Percentiles rank a stretch among this genome's conserved stretches.
phyloP scores from a whole-genome alignment of 2,113 vertebrate species.

The Urocitellus parryii region DNA sequence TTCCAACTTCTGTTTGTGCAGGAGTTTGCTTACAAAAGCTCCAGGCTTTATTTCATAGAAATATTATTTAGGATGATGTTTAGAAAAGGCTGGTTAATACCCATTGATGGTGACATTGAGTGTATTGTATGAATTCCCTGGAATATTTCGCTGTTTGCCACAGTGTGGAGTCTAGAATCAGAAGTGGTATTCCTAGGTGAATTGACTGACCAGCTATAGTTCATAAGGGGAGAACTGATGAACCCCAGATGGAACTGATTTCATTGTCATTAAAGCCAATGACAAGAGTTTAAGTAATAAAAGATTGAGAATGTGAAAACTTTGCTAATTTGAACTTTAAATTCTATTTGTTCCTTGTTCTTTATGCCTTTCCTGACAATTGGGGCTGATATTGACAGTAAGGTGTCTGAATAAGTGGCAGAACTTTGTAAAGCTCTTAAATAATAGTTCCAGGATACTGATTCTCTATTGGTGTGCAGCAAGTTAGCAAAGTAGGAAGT shows the following conservation, averaged over 20 bases:
- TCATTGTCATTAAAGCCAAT: constrained; percentile 24
- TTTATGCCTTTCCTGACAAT: constrained; percentile 5
- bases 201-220: not conserved
- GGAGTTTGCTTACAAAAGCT: constrained; percentile 16
- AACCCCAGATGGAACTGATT: not conserved
- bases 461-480: not conserved
- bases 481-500: not conserved
- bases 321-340: constrained; percentile 7
- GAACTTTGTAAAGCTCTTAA: not conserved
- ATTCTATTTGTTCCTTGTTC: not conserved
- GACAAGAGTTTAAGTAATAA: not conserved
- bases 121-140: not conserved
- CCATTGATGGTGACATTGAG: not conserved
- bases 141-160: not conserved
- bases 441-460: not conserved
- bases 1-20: not conserved
- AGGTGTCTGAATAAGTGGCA: not conserved
- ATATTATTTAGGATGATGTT: not conserved
- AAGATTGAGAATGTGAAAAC: constrained; percentile 2
- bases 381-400: not conserved
- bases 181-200: not conserved
- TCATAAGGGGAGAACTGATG: not conserved
- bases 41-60: not conserved
- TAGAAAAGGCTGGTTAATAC: not conserved
- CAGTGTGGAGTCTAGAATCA: constrained; percentile 21